These are phyloP conservation scores for Hylaeus anthracinus DNA, from an alignment of 1,140 invertebrate species.

Conservation along the genomic window DNA sequence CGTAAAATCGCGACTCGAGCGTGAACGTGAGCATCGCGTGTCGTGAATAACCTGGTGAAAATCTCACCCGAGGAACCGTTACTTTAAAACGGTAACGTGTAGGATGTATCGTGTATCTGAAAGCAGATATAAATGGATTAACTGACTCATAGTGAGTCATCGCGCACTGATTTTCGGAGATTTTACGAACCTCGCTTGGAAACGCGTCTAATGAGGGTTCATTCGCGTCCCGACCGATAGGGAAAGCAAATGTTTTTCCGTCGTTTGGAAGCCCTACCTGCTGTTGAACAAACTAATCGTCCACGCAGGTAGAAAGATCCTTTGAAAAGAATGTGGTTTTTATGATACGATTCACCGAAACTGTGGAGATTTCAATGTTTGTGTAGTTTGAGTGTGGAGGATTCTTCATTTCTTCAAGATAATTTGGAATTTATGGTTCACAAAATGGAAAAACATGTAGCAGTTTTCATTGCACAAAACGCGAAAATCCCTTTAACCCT, in stretches of 20 bases:
- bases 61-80: slow-evolving; percentile 45
- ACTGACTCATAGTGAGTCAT: slow-evolving; percentile 44
- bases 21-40: slow-evolving; percentile 25
- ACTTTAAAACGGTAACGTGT: slow-evolving; percentile 49
- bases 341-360: background rate
- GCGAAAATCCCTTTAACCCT: no score
- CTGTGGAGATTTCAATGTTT: background rate
- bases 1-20: background rate
- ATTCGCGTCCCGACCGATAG: background rate
- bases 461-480: no score
- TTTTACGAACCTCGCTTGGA: slow-evolving; percentile 3
- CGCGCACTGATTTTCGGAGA: slow-evolving; percentile 36
- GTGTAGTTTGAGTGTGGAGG: background rate
- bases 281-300: background rate
- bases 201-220: background rate
- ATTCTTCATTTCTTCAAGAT: no score
- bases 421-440: no score
- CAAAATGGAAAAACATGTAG: no score
- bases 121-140: slow-evolving; percentile 51
- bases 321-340: background rate
- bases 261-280: background rate
- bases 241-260: background rate
- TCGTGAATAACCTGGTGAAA: slow-evolving; percentile 30
- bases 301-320: background rate
- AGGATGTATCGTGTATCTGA: slow-evolving; percentile 46